These are phyloP conservation scores for Hirtodrosophila trivittata DNA, from an alignment of 2,888 invertebrate genomes.

Conservation along the genomic window DNA sequence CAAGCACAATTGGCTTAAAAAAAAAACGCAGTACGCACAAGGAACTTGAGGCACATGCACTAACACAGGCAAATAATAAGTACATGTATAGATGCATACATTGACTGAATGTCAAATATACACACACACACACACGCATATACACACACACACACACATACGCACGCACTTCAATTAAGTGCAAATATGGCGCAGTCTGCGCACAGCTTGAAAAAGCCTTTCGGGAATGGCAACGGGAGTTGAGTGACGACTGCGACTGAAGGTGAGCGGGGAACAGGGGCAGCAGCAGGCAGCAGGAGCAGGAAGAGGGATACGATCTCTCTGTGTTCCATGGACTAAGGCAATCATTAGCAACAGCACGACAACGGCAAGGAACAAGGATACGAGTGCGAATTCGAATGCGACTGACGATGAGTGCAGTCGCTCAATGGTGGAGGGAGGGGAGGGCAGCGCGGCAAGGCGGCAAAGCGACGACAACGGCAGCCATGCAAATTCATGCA, in stretches of 20 bases:
- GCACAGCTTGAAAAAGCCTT: slow-evolving; percentile 63
- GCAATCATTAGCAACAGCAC: slow-evolving; percentile 77
- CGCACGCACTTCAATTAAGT: slow-evolving; percentile 76
- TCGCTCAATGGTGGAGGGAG: slow-evolving; percentile 10
- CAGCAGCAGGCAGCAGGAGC: neutral
- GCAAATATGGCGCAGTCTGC: slow-evolving; percentile 78
- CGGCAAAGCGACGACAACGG: slow-evolving; percentile 29
- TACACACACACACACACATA: slow-evolving; percentile 21
- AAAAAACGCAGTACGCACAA: slow-evolving; percentile 60
- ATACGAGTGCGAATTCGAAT: slow-evolving; percentile 35
- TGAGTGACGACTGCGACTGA: slow-evolving; percentile 24
- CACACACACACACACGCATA: slow-evolving; percentile 15
- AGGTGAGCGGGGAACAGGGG: neutral
- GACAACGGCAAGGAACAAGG: slow-evolving; percentile 48
- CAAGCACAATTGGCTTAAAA: slow-evolving; percentile 76
- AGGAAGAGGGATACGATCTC: slow-evolving; percentile 2
- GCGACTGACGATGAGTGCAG: slow-evolving; percentile 54
- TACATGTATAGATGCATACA: slow-evolving; percentile 12
- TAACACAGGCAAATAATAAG: slow-evolving; percentile 24
- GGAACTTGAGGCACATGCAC: slow-evolving; percentile 51
- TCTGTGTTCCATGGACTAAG: slow-evolving; percentile 38
- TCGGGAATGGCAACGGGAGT: slow-evolving; percentile 45
- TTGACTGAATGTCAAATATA: slow-evolving; percentile 14
- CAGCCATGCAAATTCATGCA: slow-evolving; percentile 74
- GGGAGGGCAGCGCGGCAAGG: slow-evolving; percentile 2